Conservation (phyloP, 2,797 vertebrate species). For the Podarcis siculus region DNA sequence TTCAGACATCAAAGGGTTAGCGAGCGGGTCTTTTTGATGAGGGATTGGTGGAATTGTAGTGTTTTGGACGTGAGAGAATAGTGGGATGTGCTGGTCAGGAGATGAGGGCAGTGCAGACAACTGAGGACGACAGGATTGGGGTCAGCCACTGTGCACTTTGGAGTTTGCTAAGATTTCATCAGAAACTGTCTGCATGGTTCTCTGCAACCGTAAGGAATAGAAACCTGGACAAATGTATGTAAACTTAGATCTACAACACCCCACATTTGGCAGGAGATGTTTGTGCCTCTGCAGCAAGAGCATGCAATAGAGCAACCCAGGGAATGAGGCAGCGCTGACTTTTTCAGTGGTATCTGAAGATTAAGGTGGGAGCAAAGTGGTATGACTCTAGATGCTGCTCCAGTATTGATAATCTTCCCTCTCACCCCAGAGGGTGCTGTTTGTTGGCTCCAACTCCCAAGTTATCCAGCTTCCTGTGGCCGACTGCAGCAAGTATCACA, state of each 20-base stretch:
- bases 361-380: not conserved
- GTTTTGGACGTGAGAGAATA: not conserved
- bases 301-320: not conserved
- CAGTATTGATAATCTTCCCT: fast-evolving
- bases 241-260: not conserved
- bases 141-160: not conserved
- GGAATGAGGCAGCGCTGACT: not conserved
- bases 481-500: constrained; percentile 88
- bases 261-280: not conserved
- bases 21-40: not conserved
- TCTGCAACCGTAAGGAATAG: not conserved
- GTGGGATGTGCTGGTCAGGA: not conserved
- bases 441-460: constrained; percentile 85
- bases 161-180: not conserved
- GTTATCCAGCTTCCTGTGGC: constrained; percentile 85
- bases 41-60: not conserved
- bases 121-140: too few relatives aligned
- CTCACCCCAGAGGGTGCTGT: constrained; percentile 81
- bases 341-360: not conserved
- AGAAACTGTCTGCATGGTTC: not conserved
- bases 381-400: not conserved
- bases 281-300: not conserved
- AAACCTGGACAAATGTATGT: not conserved
- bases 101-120: too few relatives aligned
- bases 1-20: not conserved